These are phyloP conservation scores for Catharus bicknelli DNA, from an alignment of 2,113 vertebrate genomes.

Conservation along the genomic window DNA sequence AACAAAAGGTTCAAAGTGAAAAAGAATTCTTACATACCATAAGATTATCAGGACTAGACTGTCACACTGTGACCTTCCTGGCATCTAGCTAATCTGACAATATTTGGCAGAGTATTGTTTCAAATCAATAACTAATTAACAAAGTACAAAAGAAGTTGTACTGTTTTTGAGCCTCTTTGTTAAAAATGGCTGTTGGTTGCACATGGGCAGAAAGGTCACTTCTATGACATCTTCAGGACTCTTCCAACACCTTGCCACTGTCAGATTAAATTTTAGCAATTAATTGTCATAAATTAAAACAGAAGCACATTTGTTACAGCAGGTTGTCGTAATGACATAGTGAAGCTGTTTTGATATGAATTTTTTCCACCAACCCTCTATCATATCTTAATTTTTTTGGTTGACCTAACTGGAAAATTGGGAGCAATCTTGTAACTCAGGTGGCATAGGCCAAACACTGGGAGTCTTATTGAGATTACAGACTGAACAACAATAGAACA, in stretches of 20 bases:
- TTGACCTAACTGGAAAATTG: constrained; percentile 99
- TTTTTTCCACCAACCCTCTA: constrained; percentile 74
- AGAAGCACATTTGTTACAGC: constrained; percentile 80
- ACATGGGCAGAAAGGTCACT: constrained; percentile 93
- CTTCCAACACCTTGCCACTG: constrained; percentile 88
- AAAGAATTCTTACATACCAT: constrained; percentile 59
- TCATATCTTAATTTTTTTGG: constrained; percentile 90
- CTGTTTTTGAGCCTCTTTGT: constrained; percentile 89
- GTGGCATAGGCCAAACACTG: constrained; percentile 65
- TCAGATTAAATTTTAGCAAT: constrained; percentile 97
- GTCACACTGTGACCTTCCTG: constrained; percentile 83
- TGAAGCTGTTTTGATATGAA: constrained; percentile 83
- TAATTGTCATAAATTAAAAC: constrained; percentile 95
- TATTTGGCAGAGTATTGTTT: constrained; percentile 97
- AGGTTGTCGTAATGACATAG: constrained; percentile 80
- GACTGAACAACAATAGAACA: constrained; percentile 63
- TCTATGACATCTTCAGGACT: constrained; percentile 89
- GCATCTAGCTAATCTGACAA: constrained; percentile 86
- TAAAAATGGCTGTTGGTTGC: constrained; percentile 85
- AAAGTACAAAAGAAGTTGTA: constrained; percentile 97
- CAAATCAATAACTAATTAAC: constrained; percentile 99
- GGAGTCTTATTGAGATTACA: constrained; percentile 48
- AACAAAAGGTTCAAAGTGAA: constrained; percentile 66
- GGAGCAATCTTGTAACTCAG: constrained; percentile 85
- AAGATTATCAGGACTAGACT: constrained; percentile 72